Conservation (phyloP, 2,113 vertebrate genomes). For the Calypte anna region DNA sequence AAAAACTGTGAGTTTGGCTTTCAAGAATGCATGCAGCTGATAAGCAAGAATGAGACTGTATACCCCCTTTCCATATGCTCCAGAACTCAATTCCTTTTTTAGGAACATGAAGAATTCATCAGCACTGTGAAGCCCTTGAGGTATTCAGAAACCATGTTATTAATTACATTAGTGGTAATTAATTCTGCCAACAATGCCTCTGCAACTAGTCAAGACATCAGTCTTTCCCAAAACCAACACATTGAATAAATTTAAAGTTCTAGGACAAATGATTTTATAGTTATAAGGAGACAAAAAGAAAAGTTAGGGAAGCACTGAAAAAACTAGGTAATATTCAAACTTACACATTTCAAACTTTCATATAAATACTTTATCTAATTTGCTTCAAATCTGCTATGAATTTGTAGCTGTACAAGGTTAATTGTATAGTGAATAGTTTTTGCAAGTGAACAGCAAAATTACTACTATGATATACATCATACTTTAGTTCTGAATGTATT, state of each 20-base stretch:
- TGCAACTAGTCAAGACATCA: slow-evolving; percentile 25
- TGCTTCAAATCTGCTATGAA: not conserved
- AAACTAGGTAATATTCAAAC: not conserved
- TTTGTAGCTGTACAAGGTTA: not conserved
- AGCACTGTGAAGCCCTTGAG: not conserved
- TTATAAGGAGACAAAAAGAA: not conserved
- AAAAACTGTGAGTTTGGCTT: slow-evolving; percentile 21
- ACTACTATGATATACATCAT: not conserved
- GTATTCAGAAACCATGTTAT: slow-evolving; percentile 31
- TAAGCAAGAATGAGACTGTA: not conserved
- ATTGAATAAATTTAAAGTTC: slow-evolving; percentile 29
- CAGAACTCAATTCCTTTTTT: not conserved
- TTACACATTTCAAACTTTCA: not conserved
- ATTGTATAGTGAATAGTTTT: not conserved
- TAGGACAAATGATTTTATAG: not conserved
- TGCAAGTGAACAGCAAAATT: not conserved
- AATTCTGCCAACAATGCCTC: slow-evolving; percentile 37
- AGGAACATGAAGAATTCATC: slow-evolving; percentile 20
- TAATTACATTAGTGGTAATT: slow-evolving; percentile 62
- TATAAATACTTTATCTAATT: not conserved
- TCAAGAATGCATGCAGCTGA: not conserved
- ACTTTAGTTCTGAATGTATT: not conserved
- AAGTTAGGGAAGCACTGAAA: not conserved
- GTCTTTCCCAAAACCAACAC: slow-evolving; percentile 37
- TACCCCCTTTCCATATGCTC: not conserved